Conservation (phyloP, 2,797 vertebrate genomes). For the Streptopelia turtur region DNA sequence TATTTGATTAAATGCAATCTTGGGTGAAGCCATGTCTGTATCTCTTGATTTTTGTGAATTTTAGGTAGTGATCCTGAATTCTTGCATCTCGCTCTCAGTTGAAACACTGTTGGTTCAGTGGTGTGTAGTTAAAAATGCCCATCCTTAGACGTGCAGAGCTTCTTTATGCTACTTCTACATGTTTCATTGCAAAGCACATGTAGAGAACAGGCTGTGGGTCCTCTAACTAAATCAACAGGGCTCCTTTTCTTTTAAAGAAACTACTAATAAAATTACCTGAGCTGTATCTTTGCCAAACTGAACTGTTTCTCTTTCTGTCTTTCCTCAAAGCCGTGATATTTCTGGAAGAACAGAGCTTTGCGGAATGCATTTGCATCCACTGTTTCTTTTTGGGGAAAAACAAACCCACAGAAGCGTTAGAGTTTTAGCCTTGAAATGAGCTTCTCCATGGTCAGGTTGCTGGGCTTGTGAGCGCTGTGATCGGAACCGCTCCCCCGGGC, state of each 20-base stretch:
- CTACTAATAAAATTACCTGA: neutral
- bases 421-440: neutral
- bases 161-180: neutral
- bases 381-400: neutral
- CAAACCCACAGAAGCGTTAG: neutral
- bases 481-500: fast-evolving
- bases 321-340: neutral
- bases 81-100: neutral
- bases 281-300: fast-evolving
- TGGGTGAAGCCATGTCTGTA: neutral
- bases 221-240: neutral
- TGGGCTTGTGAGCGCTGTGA: neutral
- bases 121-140: neutral
- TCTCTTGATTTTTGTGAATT: neutral
- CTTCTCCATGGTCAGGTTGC: neutral
- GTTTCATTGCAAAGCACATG: neutral
- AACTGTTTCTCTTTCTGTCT: neutral
- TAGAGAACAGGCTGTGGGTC: neutral
- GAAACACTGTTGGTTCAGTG: neutral
- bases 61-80: neutral
- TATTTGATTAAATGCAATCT: neutral
- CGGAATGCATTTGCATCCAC: neutral
- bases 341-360: neutral
- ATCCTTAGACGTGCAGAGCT: neutral
- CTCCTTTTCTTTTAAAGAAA: neutral